Evolutionary conservation across 2,113 vertebrate genomes (phyloP), one percentile per base, ranked within the genome.

Genomic region (Prietella phreatophila): DNA sequence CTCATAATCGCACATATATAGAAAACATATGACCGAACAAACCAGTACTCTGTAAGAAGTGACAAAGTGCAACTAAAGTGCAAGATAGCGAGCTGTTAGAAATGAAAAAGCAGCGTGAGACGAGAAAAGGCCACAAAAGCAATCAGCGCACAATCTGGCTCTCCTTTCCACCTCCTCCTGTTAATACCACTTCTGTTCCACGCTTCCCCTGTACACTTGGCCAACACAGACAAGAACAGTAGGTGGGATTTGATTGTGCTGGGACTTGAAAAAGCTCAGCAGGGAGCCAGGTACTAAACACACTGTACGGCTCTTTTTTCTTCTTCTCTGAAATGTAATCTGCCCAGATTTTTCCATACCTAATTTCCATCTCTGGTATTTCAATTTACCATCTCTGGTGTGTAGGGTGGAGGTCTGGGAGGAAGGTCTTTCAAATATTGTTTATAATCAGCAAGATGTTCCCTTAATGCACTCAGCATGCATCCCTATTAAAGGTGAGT

Each of bases 171-270:
- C 36, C 39, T 60, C 79, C 82, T 65, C 63, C 85, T 88, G 61
- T 81, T 84, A 67, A 19, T 83, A 82, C 82, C 80, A 56, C 76
- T 87, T 42, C 60, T 75, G 76, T 85, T 85, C 69, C 79, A 85
- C 73, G 87, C 86, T 75, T 82, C 80, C 76, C 39, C 73, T 78
- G 80, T 87, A 30, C 61, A 85, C 83, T 87, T 69, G 56, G 42
- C 55, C 55, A 76, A 84, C 39, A 85, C n/a, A 78, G 56, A 36
- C 82, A 60, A 67, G 69, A 71, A 71, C 60, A 58, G 85, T 89
- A 87, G 85, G 87, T 61, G 87, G 85, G 63, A 82, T 88, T 90
- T 88, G 65, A 90, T 90, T 89, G 85, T 87, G 88, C 76, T 76
- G 83, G 42, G 63, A 86, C 76, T 87, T 78, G 17, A 85, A 85